Conservation (phyloP, 2,888 invertebrate species). For the Amiota mariae region DNA sequence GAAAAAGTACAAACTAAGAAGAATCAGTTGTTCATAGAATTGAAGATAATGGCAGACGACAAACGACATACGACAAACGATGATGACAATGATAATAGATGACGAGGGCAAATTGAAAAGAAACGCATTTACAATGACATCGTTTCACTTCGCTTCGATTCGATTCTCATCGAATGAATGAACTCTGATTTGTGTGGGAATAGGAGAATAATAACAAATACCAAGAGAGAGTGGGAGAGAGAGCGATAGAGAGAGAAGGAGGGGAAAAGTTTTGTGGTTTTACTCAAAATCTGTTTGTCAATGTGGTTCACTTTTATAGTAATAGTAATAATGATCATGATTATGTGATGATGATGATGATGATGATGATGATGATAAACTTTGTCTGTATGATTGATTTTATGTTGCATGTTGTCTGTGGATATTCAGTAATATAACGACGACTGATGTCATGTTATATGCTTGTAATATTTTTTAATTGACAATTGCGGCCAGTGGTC, state of each 20-base stretch:
- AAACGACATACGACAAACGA: conserved; percentile 47
- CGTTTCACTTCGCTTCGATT: too few relatives aligned
- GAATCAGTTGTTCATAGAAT: too few relatives aligned
- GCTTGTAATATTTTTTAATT: conserved; percentile 62
- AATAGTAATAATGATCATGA: background rate
- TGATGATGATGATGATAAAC: background rate
- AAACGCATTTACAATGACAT: too few relatives aligned
- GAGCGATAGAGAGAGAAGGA: conserved; percentile 42
- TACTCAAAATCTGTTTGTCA: conserved; percentile 16
- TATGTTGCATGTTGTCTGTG: background rate
- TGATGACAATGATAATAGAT: conserved; percentile 45
- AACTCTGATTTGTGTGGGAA: too few relatives aligned
- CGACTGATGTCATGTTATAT: background rate
- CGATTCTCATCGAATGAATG: too few relatives aligned
- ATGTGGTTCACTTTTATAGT: conserved; percentile 13
- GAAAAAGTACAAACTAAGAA: too few relatives aligned
- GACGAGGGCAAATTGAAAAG: too few relatives aligned
- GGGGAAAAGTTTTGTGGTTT: conserved; percentile 49
- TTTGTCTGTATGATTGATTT: conserved; percentile 17
- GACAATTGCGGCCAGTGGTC: conserved; percentile 58
- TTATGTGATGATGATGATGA: too few relatives aligned
- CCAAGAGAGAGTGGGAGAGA: too few relatives aligned
- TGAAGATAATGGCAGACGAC: conserved; percentile 34
- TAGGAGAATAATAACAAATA: too few relatives aligned
- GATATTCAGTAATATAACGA: too few relatives aligned